Percentiles rank a stretch among this genome's conserved stretches.
Conservation (phyloP, 2,113 vertebrate species). For the Psittacus erithacus region DNA sequence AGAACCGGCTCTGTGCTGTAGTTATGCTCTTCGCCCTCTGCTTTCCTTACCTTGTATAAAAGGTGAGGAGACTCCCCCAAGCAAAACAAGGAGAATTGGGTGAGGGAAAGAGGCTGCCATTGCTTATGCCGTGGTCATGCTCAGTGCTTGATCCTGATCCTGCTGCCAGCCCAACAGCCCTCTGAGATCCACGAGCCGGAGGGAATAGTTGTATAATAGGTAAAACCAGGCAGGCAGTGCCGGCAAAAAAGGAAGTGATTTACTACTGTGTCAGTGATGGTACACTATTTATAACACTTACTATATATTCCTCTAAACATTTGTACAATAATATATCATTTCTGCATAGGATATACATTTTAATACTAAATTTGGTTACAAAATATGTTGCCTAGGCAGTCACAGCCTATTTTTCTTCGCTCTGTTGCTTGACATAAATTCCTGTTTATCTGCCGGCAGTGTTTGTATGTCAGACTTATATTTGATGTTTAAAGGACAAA, state of each 20-base stretch:
- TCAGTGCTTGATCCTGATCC: neutral
- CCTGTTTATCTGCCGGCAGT: slow-evolving; percentile 42
- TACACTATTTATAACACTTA: slow-evolving; percentile 41
- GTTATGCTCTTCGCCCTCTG: neutral
- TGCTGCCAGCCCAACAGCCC: neutral
- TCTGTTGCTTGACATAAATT: slow-evolving; percentile 43
- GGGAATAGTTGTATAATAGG: slow-evolving; percentile 33
- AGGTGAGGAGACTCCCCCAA: neutral
- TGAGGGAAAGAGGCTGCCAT: neutral
- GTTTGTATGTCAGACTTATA: slow-evolving; percentile 37
- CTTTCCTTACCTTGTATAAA: neutral
- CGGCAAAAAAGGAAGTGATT: slow-evolving; percentile 52
- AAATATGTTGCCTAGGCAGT: slow-evolving; percentile 39
- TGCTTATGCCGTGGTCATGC: neutral
- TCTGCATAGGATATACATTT: slow-evolving; percentile 42
- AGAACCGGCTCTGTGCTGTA: neutral
- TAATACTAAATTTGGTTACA: slow-evolving; percentile 50
- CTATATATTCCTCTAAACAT: slow-evolving; percentile 45
- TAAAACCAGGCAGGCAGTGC: neutral
- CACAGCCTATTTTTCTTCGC: slow-evolving; percentile 23
- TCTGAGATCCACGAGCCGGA: neutral
- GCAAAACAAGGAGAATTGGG: neutral
- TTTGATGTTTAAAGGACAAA: slow-evolving; percentile 56
- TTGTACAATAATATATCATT: slow-evolving; percentile 51
- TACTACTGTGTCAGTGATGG: slow-evolving; percentile 32